Evolutionary conservation across 2,113 vertebrate genomes (phyloP).

Genomic region (Hiodon tergisus): DNA sequence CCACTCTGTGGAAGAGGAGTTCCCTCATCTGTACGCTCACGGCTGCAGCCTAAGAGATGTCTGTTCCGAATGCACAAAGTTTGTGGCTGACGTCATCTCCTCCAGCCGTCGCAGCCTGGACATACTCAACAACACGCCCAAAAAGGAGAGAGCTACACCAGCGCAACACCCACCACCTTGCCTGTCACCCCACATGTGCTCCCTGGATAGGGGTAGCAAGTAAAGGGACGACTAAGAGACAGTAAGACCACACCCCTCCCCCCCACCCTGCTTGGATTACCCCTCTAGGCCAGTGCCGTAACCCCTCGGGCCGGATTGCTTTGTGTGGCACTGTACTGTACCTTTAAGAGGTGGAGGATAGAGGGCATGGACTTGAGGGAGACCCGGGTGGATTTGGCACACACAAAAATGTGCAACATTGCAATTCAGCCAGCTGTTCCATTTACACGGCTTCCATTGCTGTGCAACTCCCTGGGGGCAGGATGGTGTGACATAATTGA

Average conservation of each 20-base stretch:
- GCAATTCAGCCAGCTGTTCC: no score
- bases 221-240: slow-evolving; percentile 25
- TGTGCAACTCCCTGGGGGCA: no score
- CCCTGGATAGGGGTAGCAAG: slow-evolving; percentile 11
- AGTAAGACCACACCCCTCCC: not conserved
- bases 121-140: slow-evolving; percentile 73
- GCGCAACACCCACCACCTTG: slow-evolving; percentile 3
- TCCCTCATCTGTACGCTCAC: slow-evolving; percentile 86
- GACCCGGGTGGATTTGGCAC: no score
- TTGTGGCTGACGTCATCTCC: slow-evolving; percentile 78
- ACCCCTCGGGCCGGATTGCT: no score
- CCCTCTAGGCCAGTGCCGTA: not conserved
- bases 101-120: slow-evolving; percentile 90
- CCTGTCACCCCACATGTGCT: slow-evolving; percentile 14
- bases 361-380: no score
- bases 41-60: slow-evolving; percentile 81
- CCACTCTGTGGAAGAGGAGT: slow-evolving; percentile 81
- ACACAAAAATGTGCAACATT: no score
- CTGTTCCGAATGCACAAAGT: slow-evolving; percentile 82
- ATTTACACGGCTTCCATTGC: no score
- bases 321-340: no score
- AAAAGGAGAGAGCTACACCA: slow-evolving; percentile 48
- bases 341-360: no score
- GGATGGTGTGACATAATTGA: no score
- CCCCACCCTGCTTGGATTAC: not conserved